A percentile compares a stretch with the other conserved stretches of the same genome.
phyloP scores from a whole-genome alignment of 2,113 vertebrate species.

The Erinaceus europaeus region DNA sequence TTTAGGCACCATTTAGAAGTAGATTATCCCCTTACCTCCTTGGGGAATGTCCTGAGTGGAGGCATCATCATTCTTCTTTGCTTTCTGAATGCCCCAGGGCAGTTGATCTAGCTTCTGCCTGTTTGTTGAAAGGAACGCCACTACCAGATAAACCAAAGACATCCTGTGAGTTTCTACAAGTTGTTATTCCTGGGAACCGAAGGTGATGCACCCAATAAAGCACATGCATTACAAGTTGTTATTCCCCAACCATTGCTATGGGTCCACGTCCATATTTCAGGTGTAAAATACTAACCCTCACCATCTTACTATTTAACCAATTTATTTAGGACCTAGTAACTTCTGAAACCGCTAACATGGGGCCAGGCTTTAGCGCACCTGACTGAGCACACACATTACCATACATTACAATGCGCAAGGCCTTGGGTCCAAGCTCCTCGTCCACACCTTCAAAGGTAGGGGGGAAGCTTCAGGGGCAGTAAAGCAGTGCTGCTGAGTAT shows the following conservation, averaged over 20 bases:
- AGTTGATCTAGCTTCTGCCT: not conserved
- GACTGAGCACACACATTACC: no score
- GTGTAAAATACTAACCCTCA: not conserved
- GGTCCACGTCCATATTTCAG: not conserved
- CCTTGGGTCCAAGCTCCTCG: no score
- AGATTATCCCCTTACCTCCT: not conserved
- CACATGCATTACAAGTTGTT: not conserved
- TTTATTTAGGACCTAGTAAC: not conserved
- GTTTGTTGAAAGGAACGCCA: not conserved
- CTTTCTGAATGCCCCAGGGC: not conserved
- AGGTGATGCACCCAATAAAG: no score
- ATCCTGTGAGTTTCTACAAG: not conserved
- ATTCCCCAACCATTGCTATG: not conserved
- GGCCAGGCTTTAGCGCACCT: no score
- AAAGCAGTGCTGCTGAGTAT: no score
- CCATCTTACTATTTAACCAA: not conserved
- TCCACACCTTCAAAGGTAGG: no score
- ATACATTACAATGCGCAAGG: no score
- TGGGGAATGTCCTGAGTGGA: not conserved
- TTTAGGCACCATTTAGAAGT: not conserved
- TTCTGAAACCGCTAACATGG: no score
- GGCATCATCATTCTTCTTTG: not conserved
- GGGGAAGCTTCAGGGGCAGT: no score
- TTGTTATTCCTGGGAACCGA: not conserved
- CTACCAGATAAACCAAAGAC: not conserved